A percentile compares a stretch with the other conserved stretches of the same genome.
Conservation (phyloP, 1,140 invertebrate species). For the Trichogramma pretiosum region DNA sequence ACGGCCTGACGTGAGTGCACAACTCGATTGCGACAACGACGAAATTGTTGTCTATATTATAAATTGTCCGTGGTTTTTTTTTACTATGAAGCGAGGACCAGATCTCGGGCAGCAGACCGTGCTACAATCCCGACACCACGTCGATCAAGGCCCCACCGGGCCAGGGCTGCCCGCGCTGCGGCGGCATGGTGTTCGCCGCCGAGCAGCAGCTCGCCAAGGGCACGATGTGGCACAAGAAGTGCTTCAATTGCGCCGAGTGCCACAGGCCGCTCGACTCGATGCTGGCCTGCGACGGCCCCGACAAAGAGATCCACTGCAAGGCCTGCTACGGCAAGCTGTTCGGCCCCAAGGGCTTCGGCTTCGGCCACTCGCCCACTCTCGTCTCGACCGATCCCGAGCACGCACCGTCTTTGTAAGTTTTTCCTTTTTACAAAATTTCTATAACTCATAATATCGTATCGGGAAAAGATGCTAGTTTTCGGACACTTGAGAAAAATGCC, state of each 20-base stretch:
- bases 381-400: constrained; percentile 67
- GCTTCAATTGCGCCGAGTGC: constrained; percentile 87
- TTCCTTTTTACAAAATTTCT: too few species aligned
- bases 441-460: too few species aligned
- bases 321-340: constrained; percentile 84
- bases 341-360: constrained; percentile 84
- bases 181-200: constrained; percentile 86
- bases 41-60: too few species aligned
- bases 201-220: constrained; percentile 90
- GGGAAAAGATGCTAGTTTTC: too few species aligned
- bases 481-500: too few species aligned
- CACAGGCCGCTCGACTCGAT: constrained; percentile 89
- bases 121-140: constrained; percentile 76
- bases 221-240: constrained; percentile 92
- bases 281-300: constrained; percentile 79
- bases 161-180: constrained; percentile 84
- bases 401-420: constrained; percentile 60
- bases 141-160: constrained; percentile 78
- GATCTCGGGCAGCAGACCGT: constrained; percentile 65
- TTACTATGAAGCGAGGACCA: constrained; percentile 61
- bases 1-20: constrained; percentile 74
- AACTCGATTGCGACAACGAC: too few species aligned
- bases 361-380: constrained; percentile 76
- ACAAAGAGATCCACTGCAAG: constrained; percentile 80
- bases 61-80: too few species aligned